Percentiles rank a stretch among this genome's conserved stretches.
Conservation (phyloP, 2,888 invertebrate species). For the Oscheius sp. region DNA sequence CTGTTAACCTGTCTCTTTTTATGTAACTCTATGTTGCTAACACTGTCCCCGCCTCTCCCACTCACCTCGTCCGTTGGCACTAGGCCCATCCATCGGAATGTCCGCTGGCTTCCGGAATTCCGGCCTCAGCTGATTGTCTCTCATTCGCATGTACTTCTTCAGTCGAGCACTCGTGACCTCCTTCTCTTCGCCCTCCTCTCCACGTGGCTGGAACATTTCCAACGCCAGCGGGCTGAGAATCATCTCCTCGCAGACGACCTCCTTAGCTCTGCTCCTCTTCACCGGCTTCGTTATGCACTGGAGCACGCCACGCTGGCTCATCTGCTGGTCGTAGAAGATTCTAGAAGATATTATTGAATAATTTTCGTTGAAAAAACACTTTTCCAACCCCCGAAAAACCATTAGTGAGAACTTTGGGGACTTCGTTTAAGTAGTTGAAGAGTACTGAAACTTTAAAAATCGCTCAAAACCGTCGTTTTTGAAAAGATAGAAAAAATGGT, state of each 20-base stretch:
- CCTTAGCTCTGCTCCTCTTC: slow-evolving; percentile 77
- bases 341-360: slow-evolving; percentile 18
- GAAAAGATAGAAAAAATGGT: neutral
- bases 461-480: too few species aligned
- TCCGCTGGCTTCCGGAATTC: slow-evolving; percentile 77
- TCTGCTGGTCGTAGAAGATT: slow-evolving; percentile 87
- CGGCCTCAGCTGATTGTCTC: slow-evolving; percentile 73
- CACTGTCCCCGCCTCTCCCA: too few species aligned
- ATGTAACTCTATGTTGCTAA: too few species aligned
- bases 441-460: too few species aligned
- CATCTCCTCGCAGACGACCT: slow-evolving; percentile 89
- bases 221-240: slow-evolving; percentile 95
- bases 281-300: slow-evolving; percentile 81
- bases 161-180: slow-evolving; percentile 70
- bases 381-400: too few species aligned
- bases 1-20: too few species aligned
- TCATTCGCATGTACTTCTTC: slow-evolving; percentile 67
- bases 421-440: too few species aligned
- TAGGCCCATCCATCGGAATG: slow-evolving; percentile 77
- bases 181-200: slow-evolving; percentile 72
- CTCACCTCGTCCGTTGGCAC: slow-evolving; percentile 68
- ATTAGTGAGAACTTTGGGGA: too few species aligned
- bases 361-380: too few species aligned
- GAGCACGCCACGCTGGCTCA: slow-evolving; percentile 87
- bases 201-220: slow-evolving; percentile 89